These are phyloP conservation scores for Malacosoma neustria DNA, from an alignment of 2,888 invertebrate species.

Conservation along the genomic window DNA sequence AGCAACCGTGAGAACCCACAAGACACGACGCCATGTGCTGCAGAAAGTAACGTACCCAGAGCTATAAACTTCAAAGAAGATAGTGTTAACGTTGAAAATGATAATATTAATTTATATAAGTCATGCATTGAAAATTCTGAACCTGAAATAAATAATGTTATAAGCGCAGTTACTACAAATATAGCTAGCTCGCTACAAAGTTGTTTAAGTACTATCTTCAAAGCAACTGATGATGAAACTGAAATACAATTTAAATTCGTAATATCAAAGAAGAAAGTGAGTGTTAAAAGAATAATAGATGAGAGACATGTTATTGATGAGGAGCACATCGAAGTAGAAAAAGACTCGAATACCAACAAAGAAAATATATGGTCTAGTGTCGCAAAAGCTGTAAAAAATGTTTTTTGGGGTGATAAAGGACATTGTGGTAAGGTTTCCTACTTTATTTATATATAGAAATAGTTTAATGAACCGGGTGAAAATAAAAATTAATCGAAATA, in stretches of 20 bases:
- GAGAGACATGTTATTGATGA: constrained; percentile 24
- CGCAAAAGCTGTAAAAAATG: constrained; percentile 55
- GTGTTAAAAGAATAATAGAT: constrained; percentile 40
- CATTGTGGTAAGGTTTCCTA: constrained; percentile 28
- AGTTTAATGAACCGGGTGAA: no score
- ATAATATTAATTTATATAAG: constrained; percentile 54
- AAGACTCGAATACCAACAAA: constrained; percentile 32
- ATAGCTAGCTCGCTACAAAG: constrained; percentile 55
- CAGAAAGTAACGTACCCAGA: constrained; percentile 42
- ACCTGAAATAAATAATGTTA: constrained; percentile 32
- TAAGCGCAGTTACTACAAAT: constrained; percentile 49
- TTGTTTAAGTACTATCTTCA: constrained; percentile 47
- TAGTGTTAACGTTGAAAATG: constrained; percentile 47
- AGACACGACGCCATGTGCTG: constrained; percentile 49
- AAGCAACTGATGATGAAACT: constrained; percentile 52
- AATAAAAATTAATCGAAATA: no score
- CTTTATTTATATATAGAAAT: no score
- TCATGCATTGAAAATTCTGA: constrained; percentile 47
- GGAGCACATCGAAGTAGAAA: constrained; percentile 27
- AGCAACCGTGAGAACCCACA: constrained; percentile 33
- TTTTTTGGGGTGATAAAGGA: constrained; percentile 54
- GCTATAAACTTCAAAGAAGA: constrained; percentile 67
- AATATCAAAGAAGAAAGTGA: constrained; percentile 57
- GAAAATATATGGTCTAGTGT: constrained; percentile 64
- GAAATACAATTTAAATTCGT: constrained; percentile 67